Base-by-base conservation (phyloP, 2,113 vertebrate species). In the Thalassoma bifasciatum region DNA sequence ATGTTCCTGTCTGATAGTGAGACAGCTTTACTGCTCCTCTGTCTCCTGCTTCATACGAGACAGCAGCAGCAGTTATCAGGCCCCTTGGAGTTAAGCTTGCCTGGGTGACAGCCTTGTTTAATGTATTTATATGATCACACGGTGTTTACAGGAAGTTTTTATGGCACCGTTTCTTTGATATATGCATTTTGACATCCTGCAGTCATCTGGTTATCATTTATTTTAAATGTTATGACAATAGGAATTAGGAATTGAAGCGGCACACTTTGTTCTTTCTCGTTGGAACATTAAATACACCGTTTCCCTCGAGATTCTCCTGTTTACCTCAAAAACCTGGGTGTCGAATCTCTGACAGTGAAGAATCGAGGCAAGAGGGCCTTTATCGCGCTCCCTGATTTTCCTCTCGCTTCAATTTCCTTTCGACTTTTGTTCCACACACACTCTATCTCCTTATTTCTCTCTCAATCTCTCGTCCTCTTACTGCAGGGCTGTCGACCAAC, bases 1-100 rank as follows among this genome's bases (percentile, higher is more conserved):
- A 90, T 92, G 80, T 87, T 91, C 79, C 71, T 60, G 84, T 90
- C 74, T 88, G 84, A 83, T 86, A 80, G 82, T 4, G 60, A 64
- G 82, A 77, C 82, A 47, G 74, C 85, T 84, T 85, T 77, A 71
- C 86, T 65, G 85, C 86, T 85, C 73, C 66, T 82, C 77, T 47
- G 69, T 69, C 74, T 79, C 56, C 81, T 42, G 34, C 86, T 86
- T 85, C 81, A 74, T 74, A 81, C 74, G 10, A 78, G 69, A 82
- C 86, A 56, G 75, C 77, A 56, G 75, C 77, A 19, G 62, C 70
- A 79, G 79, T 75, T 80, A 86, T 82, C 86, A 42, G 75, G 79
- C 58, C 68, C 75, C 76, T 72, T 60, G 36, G 59, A 74, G 83
- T 80, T 59, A 4, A 71, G 76, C 82, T 60, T 42, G 87, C 73